Evolutionary conservation across 92 coral and sea anemone genomes (phyloP).

Genomic region (Bergia sp.): DNA sequence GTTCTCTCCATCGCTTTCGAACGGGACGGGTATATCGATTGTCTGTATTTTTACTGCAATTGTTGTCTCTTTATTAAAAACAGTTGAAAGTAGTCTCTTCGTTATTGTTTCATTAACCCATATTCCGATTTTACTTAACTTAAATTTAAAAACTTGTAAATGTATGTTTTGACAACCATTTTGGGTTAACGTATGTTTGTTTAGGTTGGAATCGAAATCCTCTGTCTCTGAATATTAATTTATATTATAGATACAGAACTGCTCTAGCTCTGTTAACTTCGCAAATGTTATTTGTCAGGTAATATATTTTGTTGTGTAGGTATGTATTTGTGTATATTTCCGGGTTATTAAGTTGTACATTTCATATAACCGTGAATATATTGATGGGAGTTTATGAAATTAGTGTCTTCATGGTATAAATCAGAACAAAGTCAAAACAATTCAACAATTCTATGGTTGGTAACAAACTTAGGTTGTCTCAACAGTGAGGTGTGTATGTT

Average conservation of each 20-base stretch:
- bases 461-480: too few relatives aligned
- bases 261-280: neutral
- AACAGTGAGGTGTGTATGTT: too few relatives aligned
- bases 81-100: neutral
- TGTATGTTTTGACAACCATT: neutral
- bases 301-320: neutral
- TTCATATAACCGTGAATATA: too few relatives aligned
- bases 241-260: neutral
- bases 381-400: too few relatives aligned
- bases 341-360: neutral
- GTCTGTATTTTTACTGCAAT: neutral
- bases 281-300: neutral
- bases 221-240: neutral
- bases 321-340: too few relatives aligned
- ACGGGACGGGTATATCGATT: slow-evolving; percentile 3
- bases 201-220: slow-evolving; percentile 11
- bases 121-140: too few relatives aligned
- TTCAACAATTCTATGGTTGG: too few relatives aligned
- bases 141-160: neutral
- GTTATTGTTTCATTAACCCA: neutral
- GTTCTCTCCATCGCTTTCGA: slow-evolving; percentile 7
- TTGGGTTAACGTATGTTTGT: slow-evolving; percentile 29
- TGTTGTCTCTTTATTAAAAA: neutral
- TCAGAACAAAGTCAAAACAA: too few relatives aligned
- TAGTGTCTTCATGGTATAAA: too few relatives aligned